A percentile compares a stretch with the other conserved stretches of the same genome.
Conservation (phyloP, 2,113 vertebrate species). For the Apistogramma diplotaenia region DNA sequence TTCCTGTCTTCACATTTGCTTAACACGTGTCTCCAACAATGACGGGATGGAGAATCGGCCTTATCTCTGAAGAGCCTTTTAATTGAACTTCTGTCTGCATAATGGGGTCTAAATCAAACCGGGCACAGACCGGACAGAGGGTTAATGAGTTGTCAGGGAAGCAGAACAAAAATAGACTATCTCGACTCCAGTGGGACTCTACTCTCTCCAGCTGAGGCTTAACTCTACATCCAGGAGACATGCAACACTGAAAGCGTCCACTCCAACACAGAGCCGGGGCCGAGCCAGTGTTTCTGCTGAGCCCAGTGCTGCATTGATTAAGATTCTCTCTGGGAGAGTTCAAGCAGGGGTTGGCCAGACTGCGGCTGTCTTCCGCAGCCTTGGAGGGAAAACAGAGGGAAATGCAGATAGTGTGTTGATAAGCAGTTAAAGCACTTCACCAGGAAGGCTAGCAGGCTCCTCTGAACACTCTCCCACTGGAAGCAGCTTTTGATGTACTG, state of each 20-base stretch:
- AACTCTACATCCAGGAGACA: constrained; percentile 49
- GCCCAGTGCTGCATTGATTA: constrained; percentile 54
- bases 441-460: constrained; percentile 89
- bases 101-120: constrained; percentile 55
- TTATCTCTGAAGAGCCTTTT: constrained; percentile 51
- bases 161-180: constrained; percentile 65
- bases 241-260: constrained; percentile 33
- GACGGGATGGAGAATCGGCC: constrained; percentile 32
- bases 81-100: constrained; percentile 61
- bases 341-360: constrained; percentile 51
- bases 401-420: constrained; percentile 54
- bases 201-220: constrained; percentile 69
- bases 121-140: constrained; percentile 49
- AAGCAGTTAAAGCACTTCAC: constrained; percentile 76
- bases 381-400: constrained; percentile 40
- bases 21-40: constrained; percentile 21
- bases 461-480: constrained; percentile 90
- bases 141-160: constrained; percentile 73
- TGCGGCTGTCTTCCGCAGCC: constrained; percentile 44
- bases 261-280: constrained; percentile 32
- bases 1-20: constrained; percentile 30
- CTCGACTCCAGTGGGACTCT: constrained; percentile 62
- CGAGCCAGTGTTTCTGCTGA: constrained; percentile 37
- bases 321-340: constrained; percentile 59
- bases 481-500: constrained; percentile 97